These are phyloP conservation scores for Drosophila guanche DNA, from an alignment of 1,140 invertebrate species.

Conservation along the genomic window DNA sequence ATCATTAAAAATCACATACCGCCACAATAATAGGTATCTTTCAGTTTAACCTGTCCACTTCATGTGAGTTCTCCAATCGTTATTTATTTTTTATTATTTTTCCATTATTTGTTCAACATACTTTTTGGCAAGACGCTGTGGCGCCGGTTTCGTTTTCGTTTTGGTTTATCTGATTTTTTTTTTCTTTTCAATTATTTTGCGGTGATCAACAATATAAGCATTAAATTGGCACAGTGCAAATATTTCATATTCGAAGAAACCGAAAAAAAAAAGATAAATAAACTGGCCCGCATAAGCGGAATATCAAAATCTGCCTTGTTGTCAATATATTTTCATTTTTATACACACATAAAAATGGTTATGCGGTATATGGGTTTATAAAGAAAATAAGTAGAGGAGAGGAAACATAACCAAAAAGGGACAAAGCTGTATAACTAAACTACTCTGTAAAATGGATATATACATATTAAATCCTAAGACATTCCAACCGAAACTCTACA, in stretches of 20 bases:
- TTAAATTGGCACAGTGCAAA: slow-evolving; percentile 67
- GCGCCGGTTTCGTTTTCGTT: slow-evolving; percentile 53
- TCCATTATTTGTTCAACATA: slow-evolving; percentile 29
- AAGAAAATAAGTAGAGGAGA: too few species aligned
- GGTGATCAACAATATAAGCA: slow-evolving; percentile 51
- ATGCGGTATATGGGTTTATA: too few species aligned
- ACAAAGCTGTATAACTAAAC: too few species aligned
- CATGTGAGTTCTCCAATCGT: background rate
- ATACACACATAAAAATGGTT: too few species aligned
- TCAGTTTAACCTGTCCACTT: too few species aligned
- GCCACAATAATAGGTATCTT: too few species aligned
- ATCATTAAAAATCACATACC: too few species aligned
- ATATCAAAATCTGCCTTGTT: slow-evolving; percentile 62
- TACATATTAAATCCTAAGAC: too few species aligned
- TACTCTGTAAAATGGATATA: too few species aligned
- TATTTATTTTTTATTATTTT: slow-evolving; percentile 13
- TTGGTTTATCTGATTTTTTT: slow-evolving; percentile 35
- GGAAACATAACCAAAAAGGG: too few species aligned
- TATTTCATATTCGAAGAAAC: slow-evolving; percentile 21
- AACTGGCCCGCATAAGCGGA: slow-evolving; percentile 50
- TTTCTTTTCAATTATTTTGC: slow-evolving; percentile 62
- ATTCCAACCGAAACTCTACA: too few species aligned
- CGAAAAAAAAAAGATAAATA: slow-evolving; percentile 29
- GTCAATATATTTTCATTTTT: slow-evolving; percentile 58
- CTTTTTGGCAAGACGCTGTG: slow-evolving; percentile 67